Conservation (phyloP, 2,888 invertebrate genomes). For the Lasioglossum lativentre region DNA sequence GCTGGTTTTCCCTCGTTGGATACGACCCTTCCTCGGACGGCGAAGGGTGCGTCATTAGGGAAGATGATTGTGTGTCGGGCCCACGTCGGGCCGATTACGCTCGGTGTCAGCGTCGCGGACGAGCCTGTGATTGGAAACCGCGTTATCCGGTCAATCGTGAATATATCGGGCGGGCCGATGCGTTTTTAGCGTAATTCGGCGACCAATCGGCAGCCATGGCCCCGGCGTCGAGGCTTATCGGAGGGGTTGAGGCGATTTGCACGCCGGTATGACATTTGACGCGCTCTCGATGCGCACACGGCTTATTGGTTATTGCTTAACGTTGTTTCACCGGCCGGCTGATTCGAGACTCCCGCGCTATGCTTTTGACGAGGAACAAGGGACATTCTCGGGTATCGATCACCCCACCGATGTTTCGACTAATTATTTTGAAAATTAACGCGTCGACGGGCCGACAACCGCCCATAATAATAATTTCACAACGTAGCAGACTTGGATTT, state of each 20-base stretch:
- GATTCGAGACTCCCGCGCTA: conserved; percentile 44
- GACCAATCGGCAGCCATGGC: conserved; percentile 44
- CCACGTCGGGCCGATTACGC: conserved; percentile 66
- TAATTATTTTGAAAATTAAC: conserved; percentile 10
- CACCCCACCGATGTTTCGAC: not conserved
- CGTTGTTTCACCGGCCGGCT: conserved; percentile 73
- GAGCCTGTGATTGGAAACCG: conserved; percentile 76
- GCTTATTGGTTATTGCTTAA: conserved; percentile 79
- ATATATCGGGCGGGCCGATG: conserved; percentile 59
- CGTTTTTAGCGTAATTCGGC: conserved; percentile 74
- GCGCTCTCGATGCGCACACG: conserved; percentile 74
- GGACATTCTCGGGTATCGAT: conserved; percentile 1
- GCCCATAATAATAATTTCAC: not conserved
- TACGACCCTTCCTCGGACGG: conserved; percentile 10
- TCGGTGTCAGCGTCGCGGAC: conserved; percentile 63
- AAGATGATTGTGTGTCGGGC: conserved; percentile 56
- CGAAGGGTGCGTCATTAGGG: conserved; percentile 56
- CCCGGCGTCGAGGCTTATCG: conserved; percentile 12
- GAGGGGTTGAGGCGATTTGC: conserved; percentile 36
- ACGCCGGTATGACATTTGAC: conserved; percentile 74
- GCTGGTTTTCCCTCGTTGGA: not conserved
- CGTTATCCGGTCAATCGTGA: conserved; percentile 76
- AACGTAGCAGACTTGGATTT: not conserved
- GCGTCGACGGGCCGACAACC: not conserved
- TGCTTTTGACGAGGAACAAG: conserved; percentile 29